phyloP scores from a whole-genome alignment of 1,140 invertebrate species.

The Hycleus phaleratus region DNA sequence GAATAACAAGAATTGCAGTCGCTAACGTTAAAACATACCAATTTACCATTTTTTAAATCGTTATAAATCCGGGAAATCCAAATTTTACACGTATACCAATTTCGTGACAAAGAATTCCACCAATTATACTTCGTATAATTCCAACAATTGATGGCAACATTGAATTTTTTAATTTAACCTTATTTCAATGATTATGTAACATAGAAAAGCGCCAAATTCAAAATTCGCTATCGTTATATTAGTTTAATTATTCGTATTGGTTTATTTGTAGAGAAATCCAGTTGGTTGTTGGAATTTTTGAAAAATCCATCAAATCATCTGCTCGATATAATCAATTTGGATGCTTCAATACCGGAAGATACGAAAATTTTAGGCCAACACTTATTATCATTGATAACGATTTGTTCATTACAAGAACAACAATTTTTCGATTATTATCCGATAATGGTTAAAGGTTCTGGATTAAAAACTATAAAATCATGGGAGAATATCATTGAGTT shows the following conservation, averaged over 20 bases:
- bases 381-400: constrained; percentile 29
- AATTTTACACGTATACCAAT: neutral
- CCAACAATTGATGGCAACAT: too few relatives aligned
- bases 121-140: too few relatives aligned
- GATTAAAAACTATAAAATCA: neutral
- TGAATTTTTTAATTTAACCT: too few relatives aligned
- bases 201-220: too few relatives aligned
- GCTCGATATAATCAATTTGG: constrained; percentile 23
- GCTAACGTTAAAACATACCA: constrained; percentile 1
- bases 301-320: constrained; percentile 31
- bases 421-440: constrained; percentile 28
- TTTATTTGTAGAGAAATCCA: neutral
- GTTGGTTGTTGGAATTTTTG: constrained; percentile 32
- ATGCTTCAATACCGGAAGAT: constrained; percentile 17
- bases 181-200: too few relatives aligned
- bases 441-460: neutral
- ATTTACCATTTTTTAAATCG: constrained; percentile 3
- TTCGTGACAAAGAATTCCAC: too few relatives aligned
- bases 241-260: too few relatives aligned
- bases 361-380: constrained; percentile 31
- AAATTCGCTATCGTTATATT: too few relatives aligned
- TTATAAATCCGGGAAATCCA: neutral
- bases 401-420: constrained; percentile 31
- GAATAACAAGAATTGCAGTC: neutral
- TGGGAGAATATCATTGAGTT: constrained; percentile 35